phyloP scores from a whole-genome alignment of 2,888 invertebrate species.

The Agonopterix arenella region DNA sequence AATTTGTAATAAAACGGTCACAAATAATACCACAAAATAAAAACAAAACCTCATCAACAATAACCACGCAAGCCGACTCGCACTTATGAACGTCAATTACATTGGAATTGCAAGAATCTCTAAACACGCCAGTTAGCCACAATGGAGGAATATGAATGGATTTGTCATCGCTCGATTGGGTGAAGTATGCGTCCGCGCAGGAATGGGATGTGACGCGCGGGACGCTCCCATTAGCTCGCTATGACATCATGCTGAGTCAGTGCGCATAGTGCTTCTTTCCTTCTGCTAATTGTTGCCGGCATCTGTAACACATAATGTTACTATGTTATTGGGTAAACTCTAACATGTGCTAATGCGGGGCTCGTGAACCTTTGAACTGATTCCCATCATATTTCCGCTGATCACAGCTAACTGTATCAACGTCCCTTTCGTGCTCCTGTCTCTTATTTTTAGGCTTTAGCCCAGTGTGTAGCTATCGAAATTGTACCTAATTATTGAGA shows the following conservation, averaged over 20 bases:
- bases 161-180: slow-evolving; percentile 72
- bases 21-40: background rate
- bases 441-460: no score
- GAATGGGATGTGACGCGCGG: slow-evolving; percentile 60
- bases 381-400: background rate
- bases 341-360: no score
- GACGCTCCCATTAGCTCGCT: slow-evolving; percentile 58
- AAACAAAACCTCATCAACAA: background rate
- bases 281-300: slow-evolving; percentile 30
- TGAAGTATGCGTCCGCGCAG: slow-evolving; percentile 49
- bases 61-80: background rate
- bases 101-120: slow-evolving; percentile 45
- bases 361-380: no score
- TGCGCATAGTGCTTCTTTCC: slow-evolving; percentile 30
- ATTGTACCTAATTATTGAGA: background rate
- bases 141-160: slow-evolving; percentile 61
- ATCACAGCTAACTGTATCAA: background rate
- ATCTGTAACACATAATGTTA: slow-evolving; percentile 43
- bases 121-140: slow-evolving; percentile 41
- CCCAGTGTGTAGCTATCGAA: no score
- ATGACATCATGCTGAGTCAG: slow-evolving; percentile 73
- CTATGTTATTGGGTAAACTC: slow-evolving; percentile 14
- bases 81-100: slow-evolving; percentile 37
- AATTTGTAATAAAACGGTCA: no score
- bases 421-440: no score